Percentiles rank a stretch among this genome's conserved stretches.
phyloP scores from a whole-genome alignment of 2,113 vertebrate species.

The Oncorhynchus keta region DNA sequence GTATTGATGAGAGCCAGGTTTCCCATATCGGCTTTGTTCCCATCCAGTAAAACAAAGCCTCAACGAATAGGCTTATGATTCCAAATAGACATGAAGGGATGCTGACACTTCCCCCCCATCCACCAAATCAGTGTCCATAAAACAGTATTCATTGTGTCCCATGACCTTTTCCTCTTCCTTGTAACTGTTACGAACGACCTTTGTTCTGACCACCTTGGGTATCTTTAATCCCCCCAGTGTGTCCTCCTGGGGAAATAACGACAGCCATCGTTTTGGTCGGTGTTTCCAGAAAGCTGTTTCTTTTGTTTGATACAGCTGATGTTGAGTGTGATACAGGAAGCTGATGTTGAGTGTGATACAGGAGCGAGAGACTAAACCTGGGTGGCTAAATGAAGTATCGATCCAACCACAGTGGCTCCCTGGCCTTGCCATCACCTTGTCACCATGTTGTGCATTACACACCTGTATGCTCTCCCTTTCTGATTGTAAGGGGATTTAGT shows the following conservation, averaged over 20 bases:
- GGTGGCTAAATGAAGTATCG: conserved; percentile 53
- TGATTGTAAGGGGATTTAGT: neutral
- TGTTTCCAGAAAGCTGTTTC: conserved; percentile 26
- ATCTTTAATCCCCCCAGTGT: conserved; percentile 5
- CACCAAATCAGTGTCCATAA: too few relatives aligned
- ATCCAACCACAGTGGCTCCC: conserved; percentile 23
- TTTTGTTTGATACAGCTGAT: conserved; percentile 28
- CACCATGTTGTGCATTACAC: neutral
- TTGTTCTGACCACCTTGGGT: conserved; percentile 27
- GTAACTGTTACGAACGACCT: neutral
- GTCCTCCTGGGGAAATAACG: too few relatives aligned
- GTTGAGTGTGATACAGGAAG: neutral
- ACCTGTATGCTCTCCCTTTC: neutral
- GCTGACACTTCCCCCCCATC: neutral
- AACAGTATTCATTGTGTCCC: neutral
- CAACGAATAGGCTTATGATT: neutral
- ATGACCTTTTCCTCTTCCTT: too few relatives aligned
- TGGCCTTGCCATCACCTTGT: conserved; percentile 41
- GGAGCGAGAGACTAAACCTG: conserved; percentile 36
- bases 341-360: conserved; percentile 12
- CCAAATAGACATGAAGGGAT: neutral
- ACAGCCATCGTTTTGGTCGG: neutral
- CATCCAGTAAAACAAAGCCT: neutral
- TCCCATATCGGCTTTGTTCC: too few relatives aligned
- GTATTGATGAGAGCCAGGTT: neutral